Evolutionary conservation across 1,140 invertebrate species (phyloP).

Genomic region (Heliconius eleuchia): DNA sequence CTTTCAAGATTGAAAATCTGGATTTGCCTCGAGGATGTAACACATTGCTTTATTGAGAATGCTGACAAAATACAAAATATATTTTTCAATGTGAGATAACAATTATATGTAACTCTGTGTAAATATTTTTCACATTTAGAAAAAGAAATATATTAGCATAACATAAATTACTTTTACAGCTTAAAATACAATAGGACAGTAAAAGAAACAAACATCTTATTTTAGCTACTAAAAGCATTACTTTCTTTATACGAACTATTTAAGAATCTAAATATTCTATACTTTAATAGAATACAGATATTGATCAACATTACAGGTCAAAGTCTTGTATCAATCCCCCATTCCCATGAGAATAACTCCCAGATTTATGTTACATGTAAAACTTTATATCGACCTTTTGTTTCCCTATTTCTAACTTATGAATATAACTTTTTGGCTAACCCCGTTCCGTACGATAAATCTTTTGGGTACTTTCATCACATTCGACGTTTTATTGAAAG

Average conservation of each 20-base stretch:
- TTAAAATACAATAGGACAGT: too few relatives aligned
- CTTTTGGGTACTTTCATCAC: conserved; percentile 5
- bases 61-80: neutral
- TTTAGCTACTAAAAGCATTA: neutral
- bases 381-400: conserved; percentile 74
- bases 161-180: too few relatives aligned
- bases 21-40: conserved; percentile 59
- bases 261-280: neutral
- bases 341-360: conserved; percentile 74
- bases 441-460: conserved; percentile 14
- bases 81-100: neutral
- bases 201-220: too few relatives aligned
- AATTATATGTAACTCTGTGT: too few relatives aligned
- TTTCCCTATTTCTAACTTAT: conserved; percentile 57
- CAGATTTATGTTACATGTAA: conserved; percentile 75
- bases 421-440: conserved; percentile 42
- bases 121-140: too few relatives aligned
- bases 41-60: conserved; percentile 49
- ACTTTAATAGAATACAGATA: conserved; percentile 9
- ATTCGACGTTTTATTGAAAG: conserved; percentile 2
- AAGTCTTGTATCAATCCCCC: conserved; percentile 45
- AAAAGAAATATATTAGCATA: too few relatives aligned
- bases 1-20: conserved; percentile 77
- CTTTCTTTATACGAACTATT: neutral
- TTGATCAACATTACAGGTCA: conserved; percentile 28